phyloP scores from a whole-genome alignment of 2,113 vertebrate genomes.

The Cariama cristata region DNA sequence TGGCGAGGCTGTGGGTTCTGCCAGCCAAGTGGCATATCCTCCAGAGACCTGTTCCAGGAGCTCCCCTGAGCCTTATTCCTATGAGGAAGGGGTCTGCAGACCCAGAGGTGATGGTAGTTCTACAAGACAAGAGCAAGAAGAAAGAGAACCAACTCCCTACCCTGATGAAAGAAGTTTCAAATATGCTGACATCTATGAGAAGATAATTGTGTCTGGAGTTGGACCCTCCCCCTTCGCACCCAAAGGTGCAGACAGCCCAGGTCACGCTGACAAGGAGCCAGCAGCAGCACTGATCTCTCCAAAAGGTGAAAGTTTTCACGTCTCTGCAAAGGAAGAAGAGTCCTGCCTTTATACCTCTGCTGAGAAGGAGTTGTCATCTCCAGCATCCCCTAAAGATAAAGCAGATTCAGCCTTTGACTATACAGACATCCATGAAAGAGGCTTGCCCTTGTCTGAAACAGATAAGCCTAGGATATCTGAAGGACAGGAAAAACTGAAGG shows the following conservation, averaged over 20 bases:
- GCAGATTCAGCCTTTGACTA: constrained; percentile 73
- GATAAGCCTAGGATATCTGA: background rate
- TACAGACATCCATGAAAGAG: constrained; percentile 43
- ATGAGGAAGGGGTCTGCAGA: constrained; percentile 58
- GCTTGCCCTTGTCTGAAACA: constrained; percentile 4
- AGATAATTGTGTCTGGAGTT: constrained; percentile 71
- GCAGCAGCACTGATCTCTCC: background rate
- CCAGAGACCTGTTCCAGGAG: background rate
- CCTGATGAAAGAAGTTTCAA: constrained; percentile 92
- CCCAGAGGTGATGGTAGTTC: constrained; percentile 53
- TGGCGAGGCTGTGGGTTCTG: constrained; percentile 58
- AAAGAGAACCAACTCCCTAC: constrained; percentile 93
- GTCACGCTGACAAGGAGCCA: constrained; percentile 48
- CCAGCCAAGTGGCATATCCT: constrained; percentile 62
- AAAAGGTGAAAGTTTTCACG: constrained; percentile 53
- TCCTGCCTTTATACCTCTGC: constrained; percentile 71
- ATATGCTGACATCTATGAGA: constrained; percentile 91
- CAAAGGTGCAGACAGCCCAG: constrained; percentile 18
- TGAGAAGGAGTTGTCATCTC: constrained; percentile 81
- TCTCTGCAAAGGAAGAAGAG: constrained; percentile 81
- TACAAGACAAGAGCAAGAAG: constrained; percentile 80
- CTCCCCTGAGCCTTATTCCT: background rate
- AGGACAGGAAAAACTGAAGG: constrained; percentile 51
- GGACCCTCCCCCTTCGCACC: constrained; percentile 56
- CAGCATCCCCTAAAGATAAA: constrained; percentile 72